A percentile compares a stretch with the other conserved stretches of the same genome.
These are phyloP conservation scores for Cephonodes hylas DNA, from an alignment of 2,888 invertebrate species.

Conservation along the genomic window DNA sequence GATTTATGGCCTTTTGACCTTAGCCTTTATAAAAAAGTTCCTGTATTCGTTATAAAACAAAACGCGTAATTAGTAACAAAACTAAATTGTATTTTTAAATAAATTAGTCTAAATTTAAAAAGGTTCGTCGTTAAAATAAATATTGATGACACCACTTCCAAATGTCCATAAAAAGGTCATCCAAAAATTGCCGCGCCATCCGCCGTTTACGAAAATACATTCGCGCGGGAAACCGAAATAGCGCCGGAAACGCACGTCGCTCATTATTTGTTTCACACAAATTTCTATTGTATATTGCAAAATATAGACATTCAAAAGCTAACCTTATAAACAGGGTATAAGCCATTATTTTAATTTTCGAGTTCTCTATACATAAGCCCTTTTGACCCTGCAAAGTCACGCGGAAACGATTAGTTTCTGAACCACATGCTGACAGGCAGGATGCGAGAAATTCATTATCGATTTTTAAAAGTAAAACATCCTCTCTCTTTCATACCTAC, in stretches of 20 bases:
- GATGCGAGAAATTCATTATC: conserved; percentile 73
- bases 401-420: conserved; percentile 77
- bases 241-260: conserved; percentile 63
- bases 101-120: background rate
- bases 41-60: no score
- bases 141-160: conserved; percentile 18
- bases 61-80: no score
- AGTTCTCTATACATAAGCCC: conserved; percentile 24
- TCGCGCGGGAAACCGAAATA: conserved; percentile 72
- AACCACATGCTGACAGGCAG: conserved; percentile 74
- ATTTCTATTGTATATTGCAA: conserved; percentile 24
- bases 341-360: conserved; percentile 18
- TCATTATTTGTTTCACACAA: conserved; percentile 49
- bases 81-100: background rate
- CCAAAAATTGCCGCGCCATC: conserved; percentile 38
- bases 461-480: conserved; percentile 58
- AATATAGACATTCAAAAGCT: conserved; percentile 18
- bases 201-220: conserved; percentile 55
- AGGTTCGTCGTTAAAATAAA: conserved; percentile 15
- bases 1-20: background rate
- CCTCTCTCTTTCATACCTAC: conserved; percentile 31
- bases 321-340: conserved; percentile 36
- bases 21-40: conserved; percentile 8
- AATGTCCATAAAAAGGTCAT: conserved; percentile 30
- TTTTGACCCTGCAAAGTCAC: conserved; percentile 30